Percentiles rank a stretch among this genome's conserved stretches.
phyloP scores from a whole-genome alignment of 2,113 vertebrate species.

The Corythaixoides concolor region DNA sequence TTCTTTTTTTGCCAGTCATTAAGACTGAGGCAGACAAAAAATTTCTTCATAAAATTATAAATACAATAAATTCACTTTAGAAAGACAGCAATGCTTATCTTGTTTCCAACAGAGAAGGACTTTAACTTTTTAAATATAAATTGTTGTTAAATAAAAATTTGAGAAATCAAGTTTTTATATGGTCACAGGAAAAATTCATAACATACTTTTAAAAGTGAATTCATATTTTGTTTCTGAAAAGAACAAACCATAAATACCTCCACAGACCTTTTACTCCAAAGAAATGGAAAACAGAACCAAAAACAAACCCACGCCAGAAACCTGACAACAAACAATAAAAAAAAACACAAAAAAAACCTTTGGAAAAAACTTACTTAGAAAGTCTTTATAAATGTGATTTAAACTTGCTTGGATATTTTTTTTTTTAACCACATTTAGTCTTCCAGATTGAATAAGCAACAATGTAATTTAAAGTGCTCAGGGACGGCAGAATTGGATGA shows the following conservation, averaged over 20 bases:
- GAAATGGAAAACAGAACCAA: neutral
- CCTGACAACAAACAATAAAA: too few relatives aligned
- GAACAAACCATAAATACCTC: neutral
- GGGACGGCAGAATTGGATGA: neutral
- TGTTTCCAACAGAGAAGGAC: neutral
- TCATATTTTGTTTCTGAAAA: neutral
- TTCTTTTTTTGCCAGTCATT: neutral
- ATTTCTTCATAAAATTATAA: neutral
- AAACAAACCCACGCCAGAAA: too few relatives aligned
- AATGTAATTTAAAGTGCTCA: neutral
- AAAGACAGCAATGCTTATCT: neutral
- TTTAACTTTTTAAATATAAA: neutral
- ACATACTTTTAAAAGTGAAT: neutral
- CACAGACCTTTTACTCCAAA: neutral
- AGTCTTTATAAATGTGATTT: neutral
- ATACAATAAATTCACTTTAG: neutral
- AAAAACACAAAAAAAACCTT: neutral
- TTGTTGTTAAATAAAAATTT: neutral
- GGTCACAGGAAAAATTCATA: neutral
- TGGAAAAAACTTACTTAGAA: neutral
- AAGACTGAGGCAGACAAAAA: neutral
- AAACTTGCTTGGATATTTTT: neutral
- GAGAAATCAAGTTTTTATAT: neutral
- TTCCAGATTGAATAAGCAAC: neutral
- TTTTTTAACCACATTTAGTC: neutral